Base-by-base conservation (phyloP, 2,888 invertebrate genomes). In the Galerucella calmariensis region DNA sequence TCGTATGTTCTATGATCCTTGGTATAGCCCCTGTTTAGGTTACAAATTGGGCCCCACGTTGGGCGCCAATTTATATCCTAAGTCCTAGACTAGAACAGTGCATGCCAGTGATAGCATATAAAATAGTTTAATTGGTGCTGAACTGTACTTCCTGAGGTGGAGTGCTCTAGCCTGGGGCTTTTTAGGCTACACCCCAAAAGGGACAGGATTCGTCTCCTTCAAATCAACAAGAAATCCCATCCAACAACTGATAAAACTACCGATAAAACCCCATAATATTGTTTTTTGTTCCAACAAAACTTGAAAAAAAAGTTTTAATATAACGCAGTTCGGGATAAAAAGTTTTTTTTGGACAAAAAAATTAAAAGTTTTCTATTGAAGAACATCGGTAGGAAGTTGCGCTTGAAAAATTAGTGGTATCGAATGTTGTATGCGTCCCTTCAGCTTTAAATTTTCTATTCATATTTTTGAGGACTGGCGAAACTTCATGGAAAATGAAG, bases 391-490 rank as follows among this genome's bases (percentile, higher is more conserved):
- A 12, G 14, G n/a, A 61, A 61, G 27, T 61, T 61, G 12, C 10
- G 12, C 10, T 61, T 12, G 14, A 61, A 61, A 61, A 61, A 61
- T 6, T 41, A 61, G 27, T 61, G 11, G 61, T 61, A 61, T 61
- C 12, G 59, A n/a, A 27, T 59, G 27, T 59, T 59, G 27, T 59
- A 27, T 59, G 27, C 59, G 14, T 59, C 27, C 4, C n/a, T 27
- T 27, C 12, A 14, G 59, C 27, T 59, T 8, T 59, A 58, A 16
- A 10, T 58, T 58, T 58, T 20, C 58, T 58, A n/a, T 61, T 35
- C 61, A 61, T 61, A 61, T 53, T 53, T 53, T 14, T 5, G 59
- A 27, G 12, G 24, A 59, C 2, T 4, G 59, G 20, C 10, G 0
- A n/a, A 27, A 61, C 27, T 27, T 14, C 20, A 35, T 11, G 16